Evolutionary conservation across 23 tunicate species (phyloP), one percentile per base, ranked within the genome.

Genomic region (Trididemnum miniatum): DNA sequence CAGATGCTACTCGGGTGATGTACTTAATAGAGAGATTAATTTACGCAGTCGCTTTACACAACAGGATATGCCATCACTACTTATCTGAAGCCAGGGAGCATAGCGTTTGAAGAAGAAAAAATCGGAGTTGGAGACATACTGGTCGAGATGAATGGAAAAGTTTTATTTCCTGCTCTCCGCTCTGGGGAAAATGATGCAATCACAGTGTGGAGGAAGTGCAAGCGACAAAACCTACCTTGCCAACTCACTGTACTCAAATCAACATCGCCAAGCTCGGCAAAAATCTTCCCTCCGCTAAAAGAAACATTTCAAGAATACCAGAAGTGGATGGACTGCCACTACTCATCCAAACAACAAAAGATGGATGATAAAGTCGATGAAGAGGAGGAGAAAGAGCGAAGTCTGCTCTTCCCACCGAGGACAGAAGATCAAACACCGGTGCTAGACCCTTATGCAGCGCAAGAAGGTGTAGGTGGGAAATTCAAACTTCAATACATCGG

Each of bases 11-110:
- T n/a, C n/a, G n/a, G n/a, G n/a, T n/a, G n/a, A n/a, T n/a, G n/a
- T n/a, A n/a, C n/a, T n/a, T n/a, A n/a, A n/a, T n/a, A n/a, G n/a
- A n/a, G n/a, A n/a, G n/a, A n/a, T n/a, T n/a, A n/a, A n/a, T n/a
- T n/a, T n/a, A n/a, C n/a, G n/a, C n/a, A n/a, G n/a, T n/a, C n/a
- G n/a, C n/a, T n/a, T n/a, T n/a, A n/a, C n/a, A n/a, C n/a, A n/a
- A n/a, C 84, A 93, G 98, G 98, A 34, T 88, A 80, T 64, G 87
- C 94, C 31, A 84, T 93, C 30, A 66, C 88, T 0, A 76, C 87
- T 0, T 64, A 73, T 37, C 34, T 84, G 31, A 88, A 88, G 85
- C 76, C 83, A 23, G 87, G 89, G 34, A 93, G 98, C 44, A 79
- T 82, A 18, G 91, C 90, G 1, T 85, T 84, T 4, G 98, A 88